Base-by-base conservation (phyloP, 2,797 vertebrate genomes). In the Lacerta viridis region DNA sequence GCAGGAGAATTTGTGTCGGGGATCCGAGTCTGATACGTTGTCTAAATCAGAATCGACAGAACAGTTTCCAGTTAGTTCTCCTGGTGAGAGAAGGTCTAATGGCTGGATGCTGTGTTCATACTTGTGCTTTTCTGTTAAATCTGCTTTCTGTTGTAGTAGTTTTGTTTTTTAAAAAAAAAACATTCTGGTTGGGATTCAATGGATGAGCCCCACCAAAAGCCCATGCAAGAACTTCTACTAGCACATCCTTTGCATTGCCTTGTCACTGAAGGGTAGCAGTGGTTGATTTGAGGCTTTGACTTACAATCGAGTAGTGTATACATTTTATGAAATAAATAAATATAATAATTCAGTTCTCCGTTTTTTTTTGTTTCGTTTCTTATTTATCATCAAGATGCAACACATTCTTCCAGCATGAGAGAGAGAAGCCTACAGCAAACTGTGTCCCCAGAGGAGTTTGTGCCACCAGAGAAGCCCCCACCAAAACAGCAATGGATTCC, bases 401-500 rank as follows among this genome's bases (percentile, higher is more conserved):
- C 96, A 1, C 90, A 95, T 0, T 96, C 97, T 39, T 96, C 96
- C 36, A 96, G 93, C 66, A 95, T 92, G 3, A 96, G 91, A 72
- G 98, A 98, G 29, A 97, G 88, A 95, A 94, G 77, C 0, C 93
- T 96, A 6, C 98, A 95, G 68, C 98, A 95, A 75, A 94, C 86
- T 36, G 96, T 96, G 86, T 95, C 95, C 8, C 75, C 94, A 2
- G 90, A 95, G 76, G 97, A 98, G 90, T 99, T 99, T 95, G 97
- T 98, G 75, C 99, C 99, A 92, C 99, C 99, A 1, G 98, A 98
- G 5, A 98, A 97, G 83, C 97, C 98, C 0, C 99, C 99, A 0
- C 96, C 96, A 61, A 98, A 97, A 85, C 98, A 98, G 84, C 97
- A 99, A 88, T 99, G 99, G 99, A 97, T 99, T 84, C 99, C 98